Evolutionary conservation across 2,797 vertebrate genomes (phyloP).

Genomic region (Aselliscus stoliczkanus): DNA sequence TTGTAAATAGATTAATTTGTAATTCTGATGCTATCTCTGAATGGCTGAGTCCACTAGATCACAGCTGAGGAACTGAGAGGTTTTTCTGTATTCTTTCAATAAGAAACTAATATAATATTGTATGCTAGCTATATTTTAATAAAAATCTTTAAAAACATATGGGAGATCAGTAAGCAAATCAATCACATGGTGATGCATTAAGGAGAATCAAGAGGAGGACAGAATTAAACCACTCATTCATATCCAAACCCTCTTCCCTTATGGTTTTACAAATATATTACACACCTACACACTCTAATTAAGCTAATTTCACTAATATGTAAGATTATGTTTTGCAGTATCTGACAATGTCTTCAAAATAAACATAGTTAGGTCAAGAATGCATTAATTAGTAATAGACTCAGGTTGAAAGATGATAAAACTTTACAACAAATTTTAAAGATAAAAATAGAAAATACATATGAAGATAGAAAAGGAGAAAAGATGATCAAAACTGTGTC

Average conservation of each 20-base stretch:
- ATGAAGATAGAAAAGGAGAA: background rate
- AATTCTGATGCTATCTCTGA: background rate
- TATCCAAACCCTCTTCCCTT: background rate
- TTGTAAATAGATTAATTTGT: background rate
- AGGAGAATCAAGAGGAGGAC: background rate
- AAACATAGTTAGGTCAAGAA: background rate
- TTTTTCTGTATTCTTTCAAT: background rate
- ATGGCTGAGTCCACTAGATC: background rate
- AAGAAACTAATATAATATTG: too few relatives aligned
- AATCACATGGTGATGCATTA: background rate
- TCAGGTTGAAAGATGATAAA: background rate
- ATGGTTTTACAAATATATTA: background rate
- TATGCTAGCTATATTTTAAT: too few relatives aligned
- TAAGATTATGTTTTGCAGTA: background rate
- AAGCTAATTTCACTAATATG: background rate
- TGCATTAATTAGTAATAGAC: background rate
- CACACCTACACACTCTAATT: background rate
- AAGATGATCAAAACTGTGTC: background rate
- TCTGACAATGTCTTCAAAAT: background rate
- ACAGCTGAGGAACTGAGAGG: background rate
- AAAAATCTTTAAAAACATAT: background rate
- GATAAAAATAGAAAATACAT: background rate
- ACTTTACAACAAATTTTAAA: background rate
- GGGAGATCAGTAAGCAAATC: background rate
- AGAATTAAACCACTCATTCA: background rate